Percentiles rank a stretch among this genome's conserved stretches.
phyloP scores from a whole-genome alignment of 2,888 invertebrate species.

The Bellardia pandia region DNA sequence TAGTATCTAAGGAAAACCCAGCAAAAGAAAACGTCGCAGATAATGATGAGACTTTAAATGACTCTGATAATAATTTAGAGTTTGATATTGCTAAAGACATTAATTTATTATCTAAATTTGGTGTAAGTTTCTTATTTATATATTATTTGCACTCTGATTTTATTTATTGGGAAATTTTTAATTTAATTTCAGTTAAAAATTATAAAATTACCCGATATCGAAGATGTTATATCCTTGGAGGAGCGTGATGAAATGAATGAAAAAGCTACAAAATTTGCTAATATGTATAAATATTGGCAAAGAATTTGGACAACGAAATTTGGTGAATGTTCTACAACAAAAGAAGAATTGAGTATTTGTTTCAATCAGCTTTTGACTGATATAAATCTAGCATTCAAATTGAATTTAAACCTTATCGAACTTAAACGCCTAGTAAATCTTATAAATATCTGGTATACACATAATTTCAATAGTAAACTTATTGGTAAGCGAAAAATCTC shows the following conservation, averaged over 20 bases:
- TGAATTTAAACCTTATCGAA: conserved; percentile 64
- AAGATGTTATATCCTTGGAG: conserved; percentile 71
- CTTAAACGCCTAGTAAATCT: conserved; percentile 77
- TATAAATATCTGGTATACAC: conserved; percentile 75
- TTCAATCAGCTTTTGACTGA: conserved; percentile 66
- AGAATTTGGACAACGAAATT: conserved; percentile 74
- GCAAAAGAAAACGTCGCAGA: not conserved
- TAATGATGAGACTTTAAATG: not conserved
- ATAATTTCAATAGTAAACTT: conserved; percentile 67
- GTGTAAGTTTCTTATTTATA: conserved; percentile 61
- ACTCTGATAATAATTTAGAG: not conserved
- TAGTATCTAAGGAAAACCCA: not conserved
- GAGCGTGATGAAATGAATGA: conserved; percentile 69
- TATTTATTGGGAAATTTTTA: not conserved
- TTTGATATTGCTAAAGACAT: conserved; percentile 49
- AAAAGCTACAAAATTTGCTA: conserved; percentile 74
- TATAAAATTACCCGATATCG: conserved; percentile 67
- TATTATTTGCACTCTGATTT: not conserved
- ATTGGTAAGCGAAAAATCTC: conserved; percentile 73
- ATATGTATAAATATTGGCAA: conserved; percentile 61
- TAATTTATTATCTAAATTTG: conserved; percentile 59
- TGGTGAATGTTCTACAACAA: not conserved
- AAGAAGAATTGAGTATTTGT: conserved; percentile 24
- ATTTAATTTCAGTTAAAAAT: conserved; percentile 73
- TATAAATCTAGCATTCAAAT: conserved; percentile 63